phyloP scores from a whole-genome alignment of 2,888 invertebrate genomes.

The Autographa pulchrina region DNA sequence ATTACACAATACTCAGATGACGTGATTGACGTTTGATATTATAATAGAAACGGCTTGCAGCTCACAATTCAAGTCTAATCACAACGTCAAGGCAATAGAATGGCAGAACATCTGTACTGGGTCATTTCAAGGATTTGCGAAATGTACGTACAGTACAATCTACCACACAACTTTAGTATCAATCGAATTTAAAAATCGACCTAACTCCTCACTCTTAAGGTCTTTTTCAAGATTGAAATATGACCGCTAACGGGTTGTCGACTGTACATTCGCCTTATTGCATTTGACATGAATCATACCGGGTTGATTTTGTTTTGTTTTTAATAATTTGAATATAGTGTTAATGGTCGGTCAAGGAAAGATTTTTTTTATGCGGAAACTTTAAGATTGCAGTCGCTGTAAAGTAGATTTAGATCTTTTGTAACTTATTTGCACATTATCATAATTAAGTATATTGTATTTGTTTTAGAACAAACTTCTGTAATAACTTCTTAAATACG shows the following conservation, averaged over 20 bases:
- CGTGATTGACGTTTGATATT: conserved; percentile 62
- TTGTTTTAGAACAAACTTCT: not conserved
- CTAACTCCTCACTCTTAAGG: not conserved
- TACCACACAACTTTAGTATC: conserved; percentile 25
- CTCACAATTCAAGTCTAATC: conserved; percentile 73
- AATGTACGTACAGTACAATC: conserved; percentile 54
- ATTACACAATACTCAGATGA: conserved; percentile 57
- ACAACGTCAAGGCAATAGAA: conserved; percentile 83
- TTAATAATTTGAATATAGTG: not conserved
- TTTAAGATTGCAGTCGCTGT: not conserved
- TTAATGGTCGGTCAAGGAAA: not conserved
- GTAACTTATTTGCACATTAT: not conserved
- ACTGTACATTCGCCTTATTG: conserved; percentile 1
- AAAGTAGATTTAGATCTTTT: not conserved
- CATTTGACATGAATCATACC: conserved; percentile 1
- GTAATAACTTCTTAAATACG: no score
- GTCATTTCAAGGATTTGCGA: conserved; percentile 68
- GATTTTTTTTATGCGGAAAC: not conserved
- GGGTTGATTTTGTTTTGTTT: not conserved
- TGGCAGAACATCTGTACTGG: conserved; percentile 63
- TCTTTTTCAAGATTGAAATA: not conserved
- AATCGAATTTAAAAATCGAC: not conserved
- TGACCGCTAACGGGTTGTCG: not conserved
- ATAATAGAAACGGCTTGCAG: conserved; percentile 43
- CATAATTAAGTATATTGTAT: not conserved